Evolutionary conservation across 1,140 invertebrate species (phyloP).

Genomic region (Littorina saxatilis): DNA sequence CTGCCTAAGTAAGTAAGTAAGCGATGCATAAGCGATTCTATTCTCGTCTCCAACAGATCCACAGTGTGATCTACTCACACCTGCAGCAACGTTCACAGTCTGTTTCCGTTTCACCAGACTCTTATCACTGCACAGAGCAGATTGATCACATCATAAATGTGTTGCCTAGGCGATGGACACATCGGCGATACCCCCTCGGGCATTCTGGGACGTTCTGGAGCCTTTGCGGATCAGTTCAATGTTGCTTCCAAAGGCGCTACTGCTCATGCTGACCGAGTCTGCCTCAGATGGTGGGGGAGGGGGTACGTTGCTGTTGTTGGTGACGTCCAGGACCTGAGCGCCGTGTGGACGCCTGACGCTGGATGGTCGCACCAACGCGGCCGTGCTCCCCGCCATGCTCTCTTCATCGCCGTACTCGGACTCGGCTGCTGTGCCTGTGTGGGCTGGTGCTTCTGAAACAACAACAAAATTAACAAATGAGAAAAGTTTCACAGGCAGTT

Average conservation of each 20-base stretch:
- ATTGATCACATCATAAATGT: neutral
- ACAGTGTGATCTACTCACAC: too few species aligned
- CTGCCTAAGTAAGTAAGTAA: too few species aligned
- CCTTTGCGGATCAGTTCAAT: conserved; percentile 58
- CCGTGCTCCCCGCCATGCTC: conserved; percentile 63
- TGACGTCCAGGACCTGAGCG: neutral
- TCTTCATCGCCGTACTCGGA: conserved; percentile 47
- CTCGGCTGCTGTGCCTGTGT: neutral
- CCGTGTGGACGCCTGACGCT: neutral
- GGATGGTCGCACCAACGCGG: conserved; percentile 55
- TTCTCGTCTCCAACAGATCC: too few species aligned
- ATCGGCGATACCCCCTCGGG: conserved; percentile 25
- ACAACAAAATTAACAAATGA: neutral
- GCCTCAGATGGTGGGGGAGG: neutral
- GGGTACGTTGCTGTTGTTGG: neutral
- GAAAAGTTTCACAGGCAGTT: too few species aligned
- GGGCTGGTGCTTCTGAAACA: neutral
- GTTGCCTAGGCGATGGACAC: conserved; percentile 39
- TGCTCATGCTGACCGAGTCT: conserved; percentile 58
- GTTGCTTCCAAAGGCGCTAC: conserved; percentile 62
- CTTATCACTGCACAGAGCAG: too few species aligned
- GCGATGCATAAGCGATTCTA: too few species aligned
- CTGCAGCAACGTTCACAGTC: too few species aligned
- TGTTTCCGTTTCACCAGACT: too few species aligned
- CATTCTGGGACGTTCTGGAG: conserved; percentile 16